Evolutionary conservation across 2,888 invertebrate species (phyloP), one percentile per base, ranked within the genome.

Genomic region (Oxyteleia sp.): DNA sequence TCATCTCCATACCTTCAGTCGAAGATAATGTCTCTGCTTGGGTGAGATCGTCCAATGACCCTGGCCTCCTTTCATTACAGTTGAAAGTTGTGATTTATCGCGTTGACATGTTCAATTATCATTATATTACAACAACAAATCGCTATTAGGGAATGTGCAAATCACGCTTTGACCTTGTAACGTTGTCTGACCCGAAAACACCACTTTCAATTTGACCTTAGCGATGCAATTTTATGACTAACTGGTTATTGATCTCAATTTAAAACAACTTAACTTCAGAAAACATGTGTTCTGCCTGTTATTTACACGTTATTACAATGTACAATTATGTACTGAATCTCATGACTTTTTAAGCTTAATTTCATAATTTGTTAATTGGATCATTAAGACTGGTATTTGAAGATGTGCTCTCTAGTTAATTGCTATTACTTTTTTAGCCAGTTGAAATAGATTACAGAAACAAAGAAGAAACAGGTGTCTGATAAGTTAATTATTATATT

Each of bases 41-140:
- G 76, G 82, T 80, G 64, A 81, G 76, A 82, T 84, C 80, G 63
- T 61, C 66, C 80, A 81, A 68, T 81, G 88, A 85, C 89, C 89
- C 82, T 90, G 89, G 88, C 88, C 89, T 84, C 88, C 78, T 90
- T 90, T 84, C 85, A 80, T 88, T 84, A 86, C 85, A 75, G 82
- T 86, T 85, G 84, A 87, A 86, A 88, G 86, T 82, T 83, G 80
- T 82, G 68, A 83, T 74, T 83, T 79, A 83, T 79, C 45, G 23
- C 69, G 74, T 81, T 83, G 74, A 75, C 78, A 74, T 29, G 41
- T 69, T 82, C 66, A 74, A 81, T 85, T 83, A 85, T 78, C 76
- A 23, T 11, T 35, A 55, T 74, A 76, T 75, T 84, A 81, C 82
- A 83, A 81, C 82, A 85, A 84, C 82, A 82, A 81, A 78, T 78